Percentiles rank a stretch among this genome's conserved stretches.
phyloP scores from a whole-genome alignment of 2,888 invertebrate species.

The Eurytoma adleriae region DNA sequence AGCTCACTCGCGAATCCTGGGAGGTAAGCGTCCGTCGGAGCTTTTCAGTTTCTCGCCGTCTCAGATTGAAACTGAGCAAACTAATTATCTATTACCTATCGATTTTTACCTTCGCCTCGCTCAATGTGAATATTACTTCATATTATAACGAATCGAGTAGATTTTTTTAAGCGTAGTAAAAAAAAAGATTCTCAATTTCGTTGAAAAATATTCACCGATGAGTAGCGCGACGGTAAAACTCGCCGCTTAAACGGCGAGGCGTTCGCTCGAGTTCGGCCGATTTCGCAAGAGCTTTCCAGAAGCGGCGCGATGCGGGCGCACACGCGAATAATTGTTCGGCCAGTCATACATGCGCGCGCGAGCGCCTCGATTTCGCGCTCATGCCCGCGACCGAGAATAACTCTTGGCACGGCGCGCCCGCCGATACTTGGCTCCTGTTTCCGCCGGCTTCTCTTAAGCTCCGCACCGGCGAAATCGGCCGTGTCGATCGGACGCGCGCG shows the following conservation, averaged over 20 bases:
- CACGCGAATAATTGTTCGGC: conserved; percentile 24
- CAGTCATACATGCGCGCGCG: conserved; percentile 28
- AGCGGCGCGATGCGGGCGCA: neutral
- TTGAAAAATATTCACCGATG: neutral
- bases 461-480: conserved; percentile 21
- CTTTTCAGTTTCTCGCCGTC: neutral
- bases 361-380: neutral
- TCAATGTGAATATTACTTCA: too few relatives aligned
- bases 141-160: too few relatives aligned
- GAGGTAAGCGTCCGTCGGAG: conserved; percentile 83
- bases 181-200: too few relatives aligned
- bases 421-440: conserved; percentile 44
- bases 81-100: too few relatives aligned
- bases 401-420: conserved; percentile 44
- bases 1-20: conserved; percentile 93
- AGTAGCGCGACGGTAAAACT: neutral
- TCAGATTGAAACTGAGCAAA: neutral
- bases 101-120: too few relatives aligned
- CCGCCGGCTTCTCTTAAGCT: conserved; percentile 34
- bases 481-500: neutral
- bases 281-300: conserved; percentile 47
- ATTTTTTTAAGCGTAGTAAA: too few relatives aligned
- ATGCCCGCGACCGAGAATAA: conserved; percentile 49
- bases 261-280: neutral
- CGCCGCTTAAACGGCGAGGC: neutral